Evolutionary conservation across 1,140 invertebrate genomes (phyloP).

Genomic region (Liolophura sinensis): DNA sequence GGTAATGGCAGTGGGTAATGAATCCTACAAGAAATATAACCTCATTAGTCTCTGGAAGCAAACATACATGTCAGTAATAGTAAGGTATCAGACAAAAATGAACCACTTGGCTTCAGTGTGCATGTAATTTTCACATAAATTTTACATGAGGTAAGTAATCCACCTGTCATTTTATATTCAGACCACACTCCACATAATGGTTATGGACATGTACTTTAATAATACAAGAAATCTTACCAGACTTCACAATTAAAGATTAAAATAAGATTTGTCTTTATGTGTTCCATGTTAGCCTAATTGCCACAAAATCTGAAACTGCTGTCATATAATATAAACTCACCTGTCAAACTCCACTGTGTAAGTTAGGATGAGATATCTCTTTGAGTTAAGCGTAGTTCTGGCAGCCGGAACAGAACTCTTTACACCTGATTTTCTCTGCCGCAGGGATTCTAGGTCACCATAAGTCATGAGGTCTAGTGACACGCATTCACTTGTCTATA

Average conservation of each 20-base stretch:
- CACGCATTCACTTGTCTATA: slow-evolving; percentile 54
- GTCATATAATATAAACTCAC: slow-evolving; percentile 32
- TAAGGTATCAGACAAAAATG: no score
- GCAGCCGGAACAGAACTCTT: slow-evolving; percentile 35
- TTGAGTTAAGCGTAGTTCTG: slow-evolving; percentile 45
- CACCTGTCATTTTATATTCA: no score
- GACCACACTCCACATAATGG: no score
- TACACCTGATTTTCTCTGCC: slow-evolving; percentile 48
- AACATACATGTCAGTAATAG: no score
- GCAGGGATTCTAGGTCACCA: slow-evolving; percentile 51
- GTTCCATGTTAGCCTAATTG: no score
- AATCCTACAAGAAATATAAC: slow-evolving; percentile 42
- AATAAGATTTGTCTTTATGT: slow-evolving; percentile 4
- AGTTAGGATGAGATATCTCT: slow-evolving; percentile 56
- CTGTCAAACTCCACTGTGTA: slow-evolving; percentile 60
- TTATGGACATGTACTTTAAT: no score
- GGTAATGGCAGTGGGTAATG: slow-evolving; percentile 58
- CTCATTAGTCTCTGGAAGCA: no score
- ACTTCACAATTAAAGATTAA: not conserved
- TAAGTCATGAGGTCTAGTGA: slow-evolving; percentile 56
- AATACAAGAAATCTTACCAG: no score
- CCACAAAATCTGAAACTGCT: no score
- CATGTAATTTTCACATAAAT: not conserved
- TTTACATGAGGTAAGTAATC: no score
- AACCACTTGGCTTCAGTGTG: not conserved